Conservation (phyloP, 2,113 vertebrate genomes). For the Shinisaurus crocodilurus region DNA sequence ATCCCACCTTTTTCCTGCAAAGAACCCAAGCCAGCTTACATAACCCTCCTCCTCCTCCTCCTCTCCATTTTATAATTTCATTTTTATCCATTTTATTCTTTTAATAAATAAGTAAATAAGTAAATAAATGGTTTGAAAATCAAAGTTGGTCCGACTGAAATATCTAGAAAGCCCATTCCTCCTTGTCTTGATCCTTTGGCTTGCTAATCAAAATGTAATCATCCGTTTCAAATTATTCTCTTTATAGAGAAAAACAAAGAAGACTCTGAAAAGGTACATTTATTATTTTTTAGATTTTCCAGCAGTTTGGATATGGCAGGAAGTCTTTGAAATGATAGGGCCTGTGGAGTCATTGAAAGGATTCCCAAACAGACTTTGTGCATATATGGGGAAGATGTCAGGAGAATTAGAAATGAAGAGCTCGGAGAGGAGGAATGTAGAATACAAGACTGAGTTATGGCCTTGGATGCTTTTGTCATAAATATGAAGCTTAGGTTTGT, state of each 20-base stretch:
- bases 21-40: too few species aligned
- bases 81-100: too few species aligned
- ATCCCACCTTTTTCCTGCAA: too few species aligned
- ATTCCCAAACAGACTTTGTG: neutral
- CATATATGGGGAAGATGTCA: neutral
- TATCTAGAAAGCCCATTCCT: slow-evolving; percentile 5
- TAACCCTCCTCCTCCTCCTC: too few species aligned
- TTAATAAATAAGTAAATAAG: too few species aligned
- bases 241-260: neutral
- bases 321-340: slow-evolving; percentile 26
- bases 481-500: neutral
- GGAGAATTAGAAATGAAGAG: neutral
- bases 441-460: neutral
- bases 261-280: slow-evolving; percentile 25
- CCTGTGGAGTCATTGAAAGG: neutral
- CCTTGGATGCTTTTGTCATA: neutral
- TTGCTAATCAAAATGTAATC: slow-evolving; percentile 32
- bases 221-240: slow-evolving; percentile 20
- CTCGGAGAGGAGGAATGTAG: neutral
- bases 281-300: slow-evolving; percentile 31
- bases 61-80: too few species aligned
- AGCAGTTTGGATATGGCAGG: neutral
- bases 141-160: neutral
- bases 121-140: slow-evolving; percentile 3
- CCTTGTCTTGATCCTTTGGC: neutral